A percentile compares a stretch with the other conserved stretches of the same genome.
Conservation (phyloP, 37 sponge, comb jelly and placozoan species). For the Dysidea cf. avara region DNA sequence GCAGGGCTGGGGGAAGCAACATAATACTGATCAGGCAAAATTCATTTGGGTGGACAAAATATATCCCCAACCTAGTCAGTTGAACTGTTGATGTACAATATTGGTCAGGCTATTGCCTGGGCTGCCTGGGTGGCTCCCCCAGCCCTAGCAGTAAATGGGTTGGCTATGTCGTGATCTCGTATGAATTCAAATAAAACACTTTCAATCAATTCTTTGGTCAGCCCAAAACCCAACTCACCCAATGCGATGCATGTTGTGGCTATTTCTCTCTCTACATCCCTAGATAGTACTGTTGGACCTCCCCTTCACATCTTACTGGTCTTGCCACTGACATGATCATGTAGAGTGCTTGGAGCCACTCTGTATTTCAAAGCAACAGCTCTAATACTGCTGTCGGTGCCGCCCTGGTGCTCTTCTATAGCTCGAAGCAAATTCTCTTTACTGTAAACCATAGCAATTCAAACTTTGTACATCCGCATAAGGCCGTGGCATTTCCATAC, state of each 20-base stretch:
- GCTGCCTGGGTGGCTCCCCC: too few relatives aligned
- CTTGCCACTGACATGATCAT: not conserved
- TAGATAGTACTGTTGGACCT: too few relatives aligned
- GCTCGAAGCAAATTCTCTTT: not conserved
- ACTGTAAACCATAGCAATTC: constrained; percentile 3
- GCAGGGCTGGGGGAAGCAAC: too few relatives aligned
- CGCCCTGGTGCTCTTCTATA: not conserved
- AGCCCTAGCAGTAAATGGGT: not conserved
- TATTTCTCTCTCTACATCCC: too few relatives aligned
- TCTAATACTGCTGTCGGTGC: not conserved
- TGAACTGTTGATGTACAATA: too few relatives aligned
- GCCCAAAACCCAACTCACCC: not conserved
- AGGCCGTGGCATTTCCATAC: too few relatives aligned
- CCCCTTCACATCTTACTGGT: too few relatives aligned
- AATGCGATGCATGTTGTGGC: not conserved
- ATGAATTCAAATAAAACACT: constrained; percentile 14
- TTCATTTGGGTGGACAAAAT: too few relatives aligned
- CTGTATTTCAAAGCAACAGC: constrained; percentile 2
- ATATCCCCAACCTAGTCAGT: too few relatives aligned
- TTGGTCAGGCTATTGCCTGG: too few relatives aligned
- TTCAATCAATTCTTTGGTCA: not conserved
- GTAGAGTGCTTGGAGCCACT: constrained; percentile 1
- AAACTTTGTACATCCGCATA: too few relatives aligned
- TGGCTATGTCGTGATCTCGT: not conserved
- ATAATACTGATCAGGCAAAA: too few relatives aligned